Conservation (phyloP, 2,888 invertebrate genomes). For the Pegoplata infirma region DNA sequence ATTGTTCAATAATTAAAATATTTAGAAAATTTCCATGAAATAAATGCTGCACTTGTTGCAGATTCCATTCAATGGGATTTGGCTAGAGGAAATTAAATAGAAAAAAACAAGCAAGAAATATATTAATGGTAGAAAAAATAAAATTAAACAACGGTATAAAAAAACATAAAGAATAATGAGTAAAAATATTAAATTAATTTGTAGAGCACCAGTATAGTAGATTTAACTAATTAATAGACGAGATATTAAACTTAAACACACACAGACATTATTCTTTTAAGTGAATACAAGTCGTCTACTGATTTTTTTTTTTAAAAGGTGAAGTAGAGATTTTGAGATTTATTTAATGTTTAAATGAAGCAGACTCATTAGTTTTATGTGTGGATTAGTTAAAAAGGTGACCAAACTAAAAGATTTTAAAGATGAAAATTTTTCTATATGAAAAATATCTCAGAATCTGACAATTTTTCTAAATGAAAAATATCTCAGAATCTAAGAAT, state of each 20-base stretch:
- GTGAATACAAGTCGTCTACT: too few species aligned
- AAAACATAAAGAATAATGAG: constrained; percentile 16
- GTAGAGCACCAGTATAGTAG: constrained; percentile 37
- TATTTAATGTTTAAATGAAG: not conserved
- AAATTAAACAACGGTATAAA: not conserved
- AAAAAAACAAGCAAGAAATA: too few species aligned
- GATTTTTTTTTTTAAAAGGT: not conserved
- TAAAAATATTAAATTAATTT: constrained; percentile 53
- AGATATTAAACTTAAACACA: constrained; percentile 18
- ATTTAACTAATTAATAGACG: constrained; percentile 56
- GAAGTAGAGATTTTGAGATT: not conserved
- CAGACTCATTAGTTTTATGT: not conserved
- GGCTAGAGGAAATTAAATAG: constrained; percentile 66
- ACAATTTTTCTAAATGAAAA: too few species aligned
- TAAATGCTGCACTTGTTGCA: constrained; percentile 75
- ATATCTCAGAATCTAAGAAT: too few species aligned
- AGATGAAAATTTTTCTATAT: too few species aligned
- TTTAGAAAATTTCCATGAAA: constrained; percentile 71
- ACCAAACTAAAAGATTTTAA: too few species aligned
- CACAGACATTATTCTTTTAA: not conserved
- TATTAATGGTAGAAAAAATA: constrained; percentile 1
- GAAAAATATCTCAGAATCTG: too few species aligned
- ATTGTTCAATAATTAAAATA: constrained; percentile 76
- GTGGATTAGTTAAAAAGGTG: too few species aligned
- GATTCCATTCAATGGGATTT: constrained; percentile 70